Percentiles rank a stretch among this genome's conserved stretches.
These are phyloP conservation scores for Megalurothrips usitatus DNA, from an alignment of 2,888 invertebrate species.

Conservation along the genomic window DNA sequence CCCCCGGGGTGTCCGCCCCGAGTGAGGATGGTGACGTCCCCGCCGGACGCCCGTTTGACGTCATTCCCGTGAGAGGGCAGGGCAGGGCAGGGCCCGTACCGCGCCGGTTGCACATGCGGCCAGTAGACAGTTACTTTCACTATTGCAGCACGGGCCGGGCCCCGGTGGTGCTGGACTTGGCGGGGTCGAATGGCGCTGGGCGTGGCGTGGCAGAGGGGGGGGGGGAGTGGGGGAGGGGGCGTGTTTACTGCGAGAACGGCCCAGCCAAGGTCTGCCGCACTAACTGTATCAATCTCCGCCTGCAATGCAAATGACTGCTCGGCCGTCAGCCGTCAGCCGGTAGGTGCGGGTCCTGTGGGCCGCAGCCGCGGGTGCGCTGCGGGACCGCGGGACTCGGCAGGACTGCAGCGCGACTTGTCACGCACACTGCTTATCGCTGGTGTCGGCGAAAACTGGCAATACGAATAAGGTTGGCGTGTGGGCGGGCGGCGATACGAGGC, in stretches of 20 bases:
- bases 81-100: neutral
- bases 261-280: neutral
- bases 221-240: neutral
- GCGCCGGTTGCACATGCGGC: neutral
- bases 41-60: neutral
- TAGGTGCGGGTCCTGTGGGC: too few species aligned
- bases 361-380: too few species aligned
- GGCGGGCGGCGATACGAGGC: too few species aligned
- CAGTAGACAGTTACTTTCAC: conserved; percentile 9
- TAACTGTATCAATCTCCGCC: too few species aligned
- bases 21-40: neutral
- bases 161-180: neutral
- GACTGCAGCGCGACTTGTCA: too few species aligned
- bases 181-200: neutral
- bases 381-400: too few species aligned
- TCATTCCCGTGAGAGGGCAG: neutral
- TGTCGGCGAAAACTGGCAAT: too few species aligned
- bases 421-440: too few species aligned
- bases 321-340: too few species aligned
- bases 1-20: too few species aligned
- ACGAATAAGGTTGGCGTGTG: too few species aligned
- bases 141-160: conserved; percentile 1
- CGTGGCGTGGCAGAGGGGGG: neutral
- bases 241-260: neutral
- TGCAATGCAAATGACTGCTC: too few species aligned